A percentile compares a stretch with the other conserved stretches of the same genome.
These are phyloP conservation scores for Atta colombica DNA, from an alignment of 1,140 invertebrate genomes.

Conservation along the genomic window DNA sequence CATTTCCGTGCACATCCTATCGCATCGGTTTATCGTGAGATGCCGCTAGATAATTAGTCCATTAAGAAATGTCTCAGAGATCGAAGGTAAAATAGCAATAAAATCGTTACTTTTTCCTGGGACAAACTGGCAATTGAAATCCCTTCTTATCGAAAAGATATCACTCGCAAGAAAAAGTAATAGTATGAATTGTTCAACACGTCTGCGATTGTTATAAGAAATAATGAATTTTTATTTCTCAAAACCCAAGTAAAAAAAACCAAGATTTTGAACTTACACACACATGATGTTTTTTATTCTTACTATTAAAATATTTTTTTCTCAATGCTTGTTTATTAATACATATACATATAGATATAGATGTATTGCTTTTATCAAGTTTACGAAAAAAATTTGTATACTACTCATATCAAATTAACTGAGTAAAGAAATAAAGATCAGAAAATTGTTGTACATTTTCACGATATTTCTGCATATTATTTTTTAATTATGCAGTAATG, in stretches of 20 bases:
- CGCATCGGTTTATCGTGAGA: constrained; percentile 38
- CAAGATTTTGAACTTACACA: background rate
- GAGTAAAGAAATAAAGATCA: background rate
- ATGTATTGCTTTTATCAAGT: background rate
- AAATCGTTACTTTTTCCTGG: constrained; percentile 10
- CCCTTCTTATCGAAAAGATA: background rate
- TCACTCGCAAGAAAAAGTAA: background rate
- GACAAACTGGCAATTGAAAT: background rate
- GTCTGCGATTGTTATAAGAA: no score
- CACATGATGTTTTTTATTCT: background rate
- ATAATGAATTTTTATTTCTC: background rate
- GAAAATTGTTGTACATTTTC: background rate
- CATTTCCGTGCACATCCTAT: background rate
- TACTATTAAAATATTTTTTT: background rate
- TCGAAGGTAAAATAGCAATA: constrained; percentile 34
- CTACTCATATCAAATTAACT: background rate
- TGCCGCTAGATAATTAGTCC: constrained; percentile 50
- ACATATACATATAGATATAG: background rate
- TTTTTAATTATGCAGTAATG: background rate
- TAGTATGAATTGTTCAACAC: no score
- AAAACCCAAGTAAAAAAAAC: background rate
- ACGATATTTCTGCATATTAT: background rate
- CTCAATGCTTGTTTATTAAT: background rate
- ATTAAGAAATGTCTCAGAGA: constrained; percentile 31
- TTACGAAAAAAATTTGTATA: background rate